Evolutionary conservation across 2,113 vertebrate species (phyloP).

Genomic region (Gila orcuttii): DNA sequence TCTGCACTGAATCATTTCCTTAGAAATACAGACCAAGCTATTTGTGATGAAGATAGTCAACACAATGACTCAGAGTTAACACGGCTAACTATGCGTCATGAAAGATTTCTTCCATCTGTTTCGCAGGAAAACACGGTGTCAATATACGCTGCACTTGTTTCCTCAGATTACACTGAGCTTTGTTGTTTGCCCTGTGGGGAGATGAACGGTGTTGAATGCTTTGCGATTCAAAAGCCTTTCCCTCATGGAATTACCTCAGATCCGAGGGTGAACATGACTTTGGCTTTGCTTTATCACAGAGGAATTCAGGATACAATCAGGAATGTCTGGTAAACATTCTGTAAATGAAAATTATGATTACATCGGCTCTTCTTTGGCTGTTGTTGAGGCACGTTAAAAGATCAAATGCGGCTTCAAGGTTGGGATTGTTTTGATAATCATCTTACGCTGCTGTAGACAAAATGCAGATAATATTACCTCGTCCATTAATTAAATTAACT

Average conservation of each 20-base stretch:
- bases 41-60: slow-evolving; percentile 42
- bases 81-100: slow-evolving; percentile 40
- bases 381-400: slow-evolving; percentile 3
- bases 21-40: slow-evolving; percentile 56
- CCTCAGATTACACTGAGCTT: slow-evolving; percentile 37
- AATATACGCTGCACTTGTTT: not conserved
- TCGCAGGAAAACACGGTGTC: not conserved
- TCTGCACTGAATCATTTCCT: slow-evolving; percentile 54
- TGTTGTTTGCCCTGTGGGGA: slow-evolving; percentile 7
- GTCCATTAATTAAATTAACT: not conserved
- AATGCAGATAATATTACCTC: not conserved
- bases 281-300: slow-evolving; percentile 16
- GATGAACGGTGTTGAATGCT: not conserved
- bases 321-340: slow-evolving; percentile 23
- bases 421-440: not conserved
- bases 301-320: slow-evolving; percentile 37
- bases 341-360: slow-evolving; percentile 27
- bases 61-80: slow-evolving; percentile 22
- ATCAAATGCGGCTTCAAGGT: not conserved
- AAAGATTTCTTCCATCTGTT: slow-evolving; percentile 42
- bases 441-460: not conserved
- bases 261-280: not conserved
- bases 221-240: not conserved
- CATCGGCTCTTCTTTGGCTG: not conserved
- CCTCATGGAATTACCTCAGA: not conserved